Conservation (phyloP, 2,113 vertebrate genomes). For the Poecilia latipinna region DNA sequence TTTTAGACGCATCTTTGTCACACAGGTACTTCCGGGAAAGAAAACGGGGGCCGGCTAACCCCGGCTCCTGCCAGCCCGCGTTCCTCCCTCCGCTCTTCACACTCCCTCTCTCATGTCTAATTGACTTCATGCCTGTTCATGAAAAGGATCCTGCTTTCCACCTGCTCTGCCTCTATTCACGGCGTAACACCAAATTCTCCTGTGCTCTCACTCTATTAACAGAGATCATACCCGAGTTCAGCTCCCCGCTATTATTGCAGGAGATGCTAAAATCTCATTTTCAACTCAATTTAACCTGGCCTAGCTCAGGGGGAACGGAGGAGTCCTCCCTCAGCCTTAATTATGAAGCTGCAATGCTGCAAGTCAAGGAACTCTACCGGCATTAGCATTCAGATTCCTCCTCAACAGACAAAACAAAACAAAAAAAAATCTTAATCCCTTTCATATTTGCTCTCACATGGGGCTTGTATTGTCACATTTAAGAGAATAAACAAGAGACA, state of each 20-base stretch:
- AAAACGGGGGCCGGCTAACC: conserved; percentile 19
- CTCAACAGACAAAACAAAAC: neutral
- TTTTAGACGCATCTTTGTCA: neutral
- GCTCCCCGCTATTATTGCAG: conserved; percentile 80
- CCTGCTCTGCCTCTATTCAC: conserved; percentile 81
- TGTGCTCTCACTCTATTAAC: conserved; percentile 86
- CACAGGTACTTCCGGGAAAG: conserved; percentile 33
- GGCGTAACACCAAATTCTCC: conserved; percentile 82
- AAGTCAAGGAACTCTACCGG: conserved; percentile 26
- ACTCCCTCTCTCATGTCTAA: conserved; percentile 76
- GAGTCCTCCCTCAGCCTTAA: conserved; percentile 64
- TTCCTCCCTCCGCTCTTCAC: conserved; percentile 70
- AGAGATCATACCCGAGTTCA: conserved; percentile 80
- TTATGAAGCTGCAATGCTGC: conserved; percentile 44
- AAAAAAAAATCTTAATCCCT: conserved; percentile 12
- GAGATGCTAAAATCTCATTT: conserved; percentile 84
- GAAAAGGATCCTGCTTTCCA: conserved; percentile 78
- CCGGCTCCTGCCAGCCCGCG: conserved; percentile 27
- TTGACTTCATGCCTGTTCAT: conserved; percentile 86
- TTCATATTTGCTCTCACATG: neutral
- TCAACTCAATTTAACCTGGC: conserved; percentile 86
- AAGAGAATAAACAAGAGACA: conserved; percentile 8
- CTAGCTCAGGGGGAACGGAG: conserved; percentile 65
- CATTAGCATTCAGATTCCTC: conserved; percentile 29
- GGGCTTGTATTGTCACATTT: neutral